phyloP scores from a whole-genome alignment of 1,140 invertebrate species.

The Saccostrea echinata region DNA sequence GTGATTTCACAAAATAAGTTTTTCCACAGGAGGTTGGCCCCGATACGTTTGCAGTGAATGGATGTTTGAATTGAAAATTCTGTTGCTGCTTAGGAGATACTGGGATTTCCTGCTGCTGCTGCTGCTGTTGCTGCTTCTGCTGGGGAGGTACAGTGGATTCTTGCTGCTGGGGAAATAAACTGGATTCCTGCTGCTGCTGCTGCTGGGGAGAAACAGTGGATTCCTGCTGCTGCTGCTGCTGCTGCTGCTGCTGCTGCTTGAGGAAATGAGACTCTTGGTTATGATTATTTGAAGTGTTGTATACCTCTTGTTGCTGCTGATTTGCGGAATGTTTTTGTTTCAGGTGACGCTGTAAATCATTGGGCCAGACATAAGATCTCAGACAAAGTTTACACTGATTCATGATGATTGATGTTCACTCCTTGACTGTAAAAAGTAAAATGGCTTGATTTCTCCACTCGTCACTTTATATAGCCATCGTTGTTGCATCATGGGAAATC shows the following conservation, averaged over 20 bases:
- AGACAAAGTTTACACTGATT: too few relatives aligned
- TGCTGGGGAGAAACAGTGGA: background rate
- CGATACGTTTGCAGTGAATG: constrained; percentile 21
- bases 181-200: background rate
- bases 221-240: constrained; percentile 37
- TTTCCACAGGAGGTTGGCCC: constrained; percentile 40
- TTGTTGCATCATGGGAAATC: too few relatives aligned
- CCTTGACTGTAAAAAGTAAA: too few relatives aligned
- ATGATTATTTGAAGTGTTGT: too few relatives aligned
- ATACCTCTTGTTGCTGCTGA: too few relatives aligned
- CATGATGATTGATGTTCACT: too few relatives aligned
- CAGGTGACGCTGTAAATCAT: constrained; percentile 41
- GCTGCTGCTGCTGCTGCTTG: constrained; percentile 33
- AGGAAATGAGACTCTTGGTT: background rate
- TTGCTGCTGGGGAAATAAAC: background rate
- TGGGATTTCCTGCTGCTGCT: too few relatives aligned
- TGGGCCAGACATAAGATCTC: constrained; percentile 19
- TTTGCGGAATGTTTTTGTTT: constrained; percentile 29
- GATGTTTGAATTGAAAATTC: constrained; percentile 36
- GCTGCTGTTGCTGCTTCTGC: background rate
- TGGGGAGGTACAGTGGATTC: background rate
- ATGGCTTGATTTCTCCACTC: too few relatives aligned
- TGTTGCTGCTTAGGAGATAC: background rate
- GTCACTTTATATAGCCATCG: too few relatives aligned
- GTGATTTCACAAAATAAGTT: too few relatives aligned